Conservation (phyloP, 2,888 invertebrate species). For the Andrena haemorrhoa region DNA sequence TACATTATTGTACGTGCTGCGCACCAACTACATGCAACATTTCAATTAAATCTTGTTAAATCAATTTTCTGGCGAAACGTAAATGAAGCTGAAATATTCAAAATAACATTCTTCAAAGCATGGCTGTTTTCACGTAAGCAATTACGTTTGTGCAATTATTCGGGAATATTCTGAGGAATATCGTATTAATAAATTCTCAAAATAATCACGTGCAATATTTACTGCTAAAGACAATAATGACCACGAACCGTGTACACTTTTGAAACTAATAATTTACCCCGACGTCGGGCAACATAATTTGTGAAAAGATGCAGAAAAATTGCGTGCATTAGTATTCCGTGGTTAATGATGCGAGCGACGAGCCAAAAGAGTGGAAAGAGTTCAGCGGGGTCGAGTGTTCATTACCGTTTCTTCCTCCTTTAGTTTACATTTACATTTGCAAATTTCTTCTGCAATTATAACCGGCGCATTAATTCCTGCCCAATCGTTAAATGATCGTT, state of each 20-base stretch:
- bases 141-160: neutral
- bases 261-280: neutral
- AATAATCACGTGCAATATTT: conserved; percentile 4
- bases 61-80: neutral
- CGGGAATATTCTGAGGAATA: neutral
- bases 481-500: neutral
- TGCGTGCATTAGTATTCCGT: conserved; percentile 13
- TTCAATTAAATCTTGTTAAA: no score
- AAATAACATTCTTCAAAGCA: neutral
- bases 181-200: neutral
- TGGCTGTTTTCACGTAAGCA: neutral
- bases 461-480: conserved; percentile 3
- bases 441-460: neutral
- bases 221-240: neutral
- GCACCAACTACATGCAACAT: no score
- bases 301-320: conserved; percentile 9
- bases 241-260: neutral
- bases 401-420: conserved; percentile 21
- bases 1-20: no score
- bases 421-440: neutral
- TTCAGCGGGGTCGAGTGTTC: conserved; percentile 2
- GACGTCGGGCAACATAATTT: conserved; percentile 6
- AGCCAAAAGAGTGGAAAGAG: conserved; percentile 13
- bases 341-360: conserved; percentile 22
- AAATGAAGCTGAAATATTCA: neutral